Base-by-base conservation (phyloP, 1,140 invertebrate genomes). In the Drosophila tropicalis region DNA sequence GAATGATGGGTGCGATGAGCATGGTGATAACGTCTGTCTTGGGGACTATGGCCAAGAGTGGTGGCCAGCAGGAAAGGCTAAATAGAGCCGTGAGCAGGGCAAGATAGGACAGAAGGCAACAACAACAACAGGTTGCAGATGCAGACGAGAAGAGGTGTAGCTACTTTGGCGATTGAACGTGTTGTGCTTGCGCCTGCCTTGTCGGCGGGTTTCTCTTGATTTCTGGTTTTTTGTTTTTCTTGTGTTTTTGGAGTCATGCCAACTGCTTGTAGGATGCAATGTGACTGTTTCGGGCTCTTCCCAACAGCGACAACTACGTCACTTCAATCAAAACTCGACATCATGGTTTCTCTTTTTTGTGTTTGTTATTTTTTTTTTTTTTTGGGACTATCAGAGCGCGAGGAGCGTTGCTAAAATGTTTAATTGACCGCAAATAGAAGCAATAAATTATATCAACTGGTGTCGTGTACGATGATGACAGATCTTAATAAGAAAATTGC, bases 341-440 rank as follows among this genome's bases (percentile, higher is more conserved):
- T 51, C 44, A 12, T 51, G 15, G 15, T 17, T 4, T 17, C 17
- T 17, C 1, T 47, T 17, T 15, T 15, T 7, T 13, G 10, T 15
- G 4, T 7, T 44, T 15, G 15, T 15, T 5, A 0, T 7, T 51
- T 47, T 1, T 17, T 19, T 5, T 15, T 62, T 70, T 54, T 40
- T 12, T 39, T 10, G 12, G 60, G 73, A 54, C 60, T 76, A 77
- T 71, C 73, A 77, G 74, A 72, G 76, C 77, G 65, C 77, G 69
- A 68, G 77, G 64, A 74, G 80, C 70, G 69, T 81, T 81, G 73
- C 69, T 71, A 66, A 65, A 74, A 76, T 81, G 69, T 72, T 81
- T 81, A 81, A 81, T 81, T 81, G 78, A 72, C 78, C 78, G 78
- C 78, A 81, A 81, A 77, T 77, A 71, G 70, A 81, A 81, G 66